Evolutionary conservation across 1,140 invertebrate genomes (phyloP).

Genomic region (Trachymyrmex cornetzi): DNA sequence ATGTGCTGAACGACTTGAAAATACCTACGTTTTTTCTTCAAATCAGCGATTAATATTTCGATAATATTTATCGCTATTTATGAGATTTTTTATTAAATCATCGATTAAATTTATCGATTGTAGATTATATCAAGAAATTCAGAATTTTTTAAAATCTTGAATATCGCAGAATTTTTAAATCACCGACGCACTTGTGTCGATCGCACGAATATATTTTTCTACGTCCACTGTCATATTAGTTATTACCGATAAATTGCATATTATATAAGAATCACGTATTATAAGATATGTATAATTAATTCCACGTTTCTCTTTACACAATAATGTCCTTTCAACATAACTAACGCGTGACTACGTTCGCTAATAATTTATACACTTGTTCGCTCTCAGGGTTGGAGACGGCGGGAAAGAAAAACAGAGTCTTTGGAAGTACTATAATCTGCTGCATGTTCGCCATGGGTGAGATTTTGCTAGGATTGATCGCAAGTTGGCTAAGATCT

Average conservation of each 20-base stretch:
- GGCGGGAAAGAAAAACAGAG: slow-evolving; percentile 91
- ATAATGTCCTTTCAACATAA: not conserved
- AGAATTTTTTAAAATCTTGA: not conserved
- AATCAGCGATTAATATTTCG: not conserved
- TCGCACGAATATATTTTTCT: not conserved
- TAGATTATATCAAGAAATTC: not conserved
- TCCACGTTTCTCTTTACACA: not conserved
- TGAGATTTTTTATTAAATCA: not conserved
- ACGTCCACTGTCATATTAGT: not conserved
- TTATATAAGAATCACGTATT: not conserved
- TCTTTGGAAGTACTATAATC: slow-evolving; percentile 91
- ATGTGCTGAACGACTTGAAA: not conserved
- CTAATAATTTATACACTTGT: not conserved
- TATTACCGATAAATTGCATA: slow-evolving; percentile 1
- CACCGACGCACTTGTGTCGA: not conserved
- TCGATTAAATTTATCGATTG: not conserved
- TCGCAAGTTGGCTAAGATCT: slow-evolving; percentile 90
- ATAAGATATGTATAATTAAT: not conserved
- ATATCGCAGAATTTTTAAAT: not conserved
- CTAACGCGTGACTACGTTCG: not conserved
- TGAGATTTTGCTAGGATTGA: slow-evolving; percentile 89
- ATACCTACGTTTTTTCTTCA: not conserved
- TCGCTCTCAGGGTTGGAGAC: slow-evolving; percentile 91
- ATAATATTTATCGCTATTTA: not conserved
- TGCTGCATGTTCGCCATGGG: slow-evolving; percentile 91